Percentiles rank a stretch among this genome's conserved stretches.
Evolutionary conservation across 2,888 invertebrate species (phyloP).

Genomic region (Pristionchus entomophagus): DNA sequence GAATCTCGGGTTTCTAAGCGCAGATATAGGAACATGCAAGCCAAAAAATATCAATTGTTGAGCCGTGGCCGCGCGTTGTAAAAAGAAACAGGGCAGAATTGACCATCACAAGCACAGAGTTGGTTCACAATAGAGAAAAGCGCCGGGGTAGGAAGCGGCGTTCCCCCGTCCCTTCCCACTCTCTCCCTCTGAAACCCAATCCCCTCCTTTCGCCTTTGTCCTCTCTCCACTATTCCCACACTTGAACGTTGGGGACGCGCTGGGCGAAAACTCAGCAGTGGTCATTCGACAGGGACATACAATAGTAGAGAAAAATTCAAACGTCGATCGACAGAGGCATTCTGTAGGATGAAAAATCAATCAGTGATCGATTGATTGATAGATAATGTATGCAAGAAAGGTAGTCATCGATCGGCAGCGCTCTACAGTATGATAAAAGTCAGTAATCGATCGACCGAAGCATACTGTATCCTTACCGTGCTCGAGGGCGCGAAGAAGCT

Average conservation of each 20-base stretch:
- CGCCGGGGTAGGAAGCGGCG: not conserved
- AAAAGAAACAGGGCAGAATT: too few species aligned
- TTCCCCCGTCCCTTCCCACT: not conserved
- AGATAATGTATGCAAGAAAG: too few species aligned
- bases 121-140: too few species aligned
- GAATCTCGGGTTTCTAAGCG: too few species aligned
- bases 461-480: not conserved
- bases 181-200: not conserved
- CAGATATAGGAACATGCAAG: too few species aligned
- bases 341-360: not conserved
- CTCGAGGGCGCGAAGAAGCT: slow-evolving; percentile 25
- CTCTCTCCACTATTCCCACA: not conserved
- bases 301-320: not conserved
- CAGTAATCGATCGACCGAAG: not conserved
- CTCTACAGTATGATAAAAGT: not conserved
- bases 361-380: not conserved
- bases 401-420: too few species aligned
- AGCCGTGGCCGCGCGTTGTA: too few species aligned
- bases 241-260: slow-evolving; percentile 11
- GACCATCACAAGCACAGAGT: not conserved
- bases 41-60: too few species aligned
- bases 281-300: too few species aligned
- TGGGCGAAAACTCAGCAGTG: too few species aligned
- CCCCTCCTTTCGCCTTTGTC: slow-evolving; percentile 8
- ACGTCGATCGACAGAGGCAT: not conserved